Base-by-base conservation (phyloP, 2,888 invertebrate genomes). In the Chironomus tentans region DNA sequence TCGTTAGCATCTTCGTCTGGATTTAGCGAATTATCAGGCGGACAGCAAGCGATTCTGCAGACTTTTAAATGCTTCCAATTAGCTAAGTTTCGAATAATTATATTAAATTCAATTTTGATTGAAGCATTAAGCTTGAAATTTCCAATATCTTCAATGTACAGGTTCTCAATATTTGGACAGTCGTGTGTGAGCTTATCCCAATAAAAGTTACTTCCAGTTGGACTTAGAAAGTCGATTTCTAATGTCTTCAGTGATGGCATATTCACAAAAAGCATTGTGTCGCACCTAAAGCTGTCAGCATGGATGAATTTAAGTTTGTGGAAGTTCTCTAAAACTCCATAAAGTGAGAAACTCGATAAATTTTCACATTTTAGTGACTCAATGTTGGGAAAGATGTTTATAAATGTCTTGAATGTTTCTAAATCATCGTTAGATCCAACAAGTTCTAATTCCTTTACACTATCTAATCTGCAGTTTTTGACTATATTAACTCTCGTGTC, bases 301-400 rank as follows among this genome's bases (percentile, higher is more conserved):
- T 18, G 62, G 4, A 74, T 46, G 7, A 46, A 22, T 46, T 62
- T 46, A 0, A 74, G 48, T 4, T 74, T 46, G 5, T 61, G n/a
- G 48, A 74, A 68, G 2, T 74, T 68, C 21, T 74, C 68, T n/a
- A 74, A 28, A 48, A 46, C 24, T 1, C 38, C 68, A 15, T 22
- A 4, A 10, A 68, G 47, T 5, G 18, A 50, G 13, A 72, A 74
- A 46, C 68, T 46, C 22, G 47, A 38, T 5, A 74, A n/a, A 47
- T 74, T 74, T 18, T 74, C 74, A 48, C 15, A n/a, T 50, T 21
- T 21, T 4, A 74, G 47, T 10, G 22, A 7, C 38, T 74, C 68
- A n/a, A 74, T n/a, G n/a, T 74, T 74, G 3, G 74, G 74, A 62
- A 74, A 74, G 1, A 74, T 74, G 47, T 68, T 61, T 2, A 74